Percentiles rank a stretch among this genome's conserved stretches.
phyloP scores from a whole-genome alignment of 2,888 invertebrate species.

The Meta bourneti region DNA sequence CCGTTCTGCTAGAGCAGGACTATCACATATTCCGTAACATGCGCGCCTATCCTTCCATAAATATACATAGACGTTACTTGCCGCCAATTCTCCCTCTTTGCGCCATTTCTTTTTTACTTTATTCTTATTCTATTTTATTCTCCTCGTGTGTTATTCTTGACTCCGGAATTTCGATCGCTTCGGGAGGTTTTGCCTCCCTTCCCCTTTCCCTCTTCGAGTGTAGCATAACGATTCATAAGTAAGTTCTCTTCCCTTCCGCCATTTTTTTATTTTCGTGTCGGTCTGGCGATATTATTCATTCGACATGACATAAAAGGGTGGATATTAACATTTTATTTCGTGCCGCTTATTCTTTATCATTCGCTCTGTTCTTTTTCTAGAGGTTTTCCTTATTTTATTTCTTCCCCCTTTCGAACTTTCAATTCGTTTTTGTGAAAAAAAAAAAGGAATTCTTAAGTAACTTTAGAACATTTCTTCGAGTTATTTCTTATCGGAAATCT shows the following conservation, averaged over 20 bases:
- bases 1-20: conserved; percentile 50
- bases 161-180: conserved; percentile 52
- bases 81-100: conserved; percentile 50
- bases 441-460: neutral
- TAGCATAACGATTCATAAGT: conserved; percentile 72
- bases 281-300: conserved; percentile 40
- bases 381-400: neutral
- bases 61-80: conserved; percentile 76
- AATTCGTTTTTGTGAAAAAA: neutral
- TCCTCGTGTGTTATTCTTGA: conserved; percentile 56
- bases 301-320: conserved; percentile 27
- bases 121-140: neutral
- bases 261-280: conserved; percentile 1
- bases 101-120: conserved; percentile 9
- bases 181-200: conserved; percentile 21
- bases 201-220: conserved; percentile 18
- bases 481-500: neutral
- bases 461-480: neutral
- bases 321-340: conserved; percentile 49
- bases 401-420: neutral
- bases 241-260: conserved; percentile 31
- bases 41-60: conserved; percentile 67
- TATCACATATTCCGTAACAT: conserved; percentile 76
- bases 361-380: neutral
- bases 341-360: neutral